phyloP scores from a whole-genome alignment of 2,888 invertebrate species.

The Pilophorus perplexus region DNA sequence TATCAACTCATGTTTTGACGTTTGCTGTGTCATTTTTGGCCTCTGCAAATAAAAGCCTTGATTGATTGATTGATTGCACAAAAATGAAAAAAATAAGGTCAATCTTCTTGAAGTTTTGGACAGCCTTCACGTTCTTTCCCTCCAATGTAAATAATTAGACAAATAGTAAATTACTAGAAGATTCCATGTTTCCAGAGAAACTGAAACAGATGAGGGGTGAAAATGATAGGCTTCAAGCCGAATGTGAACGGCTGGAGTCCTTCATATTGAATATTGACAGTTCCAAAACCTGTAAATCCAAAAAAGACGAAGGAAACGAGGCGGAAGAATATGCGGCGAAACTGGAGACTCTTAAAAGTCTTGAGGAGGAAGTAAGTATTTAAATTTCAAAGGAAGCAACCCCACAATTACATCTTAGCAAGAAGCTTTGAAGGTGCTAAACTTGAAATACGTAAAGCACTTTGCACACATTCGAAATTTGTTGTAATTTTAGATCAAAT shows the following conservation, averaged over 20 bases:
- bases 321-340: neutral
- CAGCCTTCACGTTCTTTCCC: neutral
- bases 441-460: too few species aligned
- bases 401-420: too few species aligned
- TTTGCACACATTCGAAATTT: neutral
- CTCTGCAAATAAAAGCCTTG: too few species aligned
- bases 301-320: neutral
- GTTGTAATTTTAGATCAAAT: neutral
- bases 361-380: conserved; percentile 12
- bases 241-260: conserved; percentile 16
- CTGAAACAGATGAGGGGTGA: conserved; percentile 18
- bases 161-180: neutral
- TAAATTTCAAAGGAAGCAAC: neutral
- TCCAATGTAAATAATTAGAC: neutral
- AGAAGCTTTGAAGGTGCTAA: neutral
- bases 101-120: neutral
- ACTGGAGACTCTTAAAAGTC: neutral
- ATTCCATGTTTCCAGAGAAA: neutral
- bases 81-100: neutral
- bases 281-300: neutral
- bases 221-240: conserved; percentile 10
- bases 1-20: too few species aligned
- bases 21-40: too few species aligned
- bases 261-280: neutral
- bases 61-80: neutral